Evolutionary conservation across 1,140 invertebrate genomes (phyloP).

Genomic region (Lepeophtheirus salmonis): DNA sequence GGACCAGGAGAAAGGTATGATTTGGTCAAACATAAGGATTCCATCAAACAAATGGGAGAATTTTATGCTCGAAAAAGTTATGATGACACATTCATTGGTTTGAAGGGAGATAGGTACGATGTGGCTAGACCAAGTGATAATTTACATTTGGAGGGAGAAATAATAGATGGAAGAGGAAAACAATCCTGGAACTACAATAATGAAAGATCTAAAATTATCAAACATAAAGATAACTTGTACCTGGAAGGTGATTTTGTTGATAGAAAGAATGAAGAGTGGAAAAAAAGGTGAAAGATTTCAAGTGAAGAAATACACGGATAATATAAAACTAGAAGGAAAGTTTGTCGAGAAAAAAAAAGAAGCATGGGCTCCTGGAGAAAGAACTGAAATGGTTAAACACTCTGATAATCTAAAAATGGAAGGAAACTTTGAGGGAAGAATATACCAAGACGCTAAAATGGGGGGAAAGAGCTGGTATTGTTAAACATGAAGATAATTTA

Average conservation of each 20-base stretch:
- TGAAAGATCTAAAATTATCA: constrained; percentile 20
- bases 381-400: constrained; percentile 28
- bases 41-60: constrained; percentile 23
- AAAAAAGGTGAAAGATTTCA: constrained; percentile 23
- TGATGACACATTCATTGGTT: constrained; percentile 19
- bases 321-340: constrained; percentile 29
- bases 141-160: constrained; percentile 41
- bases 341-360: constrained; percentile 28
- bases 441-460: constrained; percentile 17
- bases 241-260: constrained; percentile 25
- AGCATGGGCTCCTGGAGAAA: constrained; percentile 27
- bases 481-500: constrained; percentile 33
- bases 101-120: constrained; percentile 27
- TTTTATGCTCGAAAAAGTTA: constrained; percentile 25
- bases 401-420: constrained; percentile 39
- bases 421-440: constrained; percentile 33
- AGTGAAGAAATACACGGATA: constrained; percentile 18
- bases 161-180: constrained; percentile 26
- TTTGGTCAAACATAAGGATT: constrained; percentile 15
- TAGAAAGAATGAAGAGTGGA: neutral
- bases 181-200: constrained; percentile 17
- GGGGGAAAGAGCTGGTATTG: constrained; percentile 29
- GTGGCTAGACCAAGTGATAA: constrained; percentile 32
- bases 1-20: constrained; percentile 21
- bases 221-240: constrained; percentile 22